Percentiles rank a stretch among this genome's conserved stretches.
phyloP scores from a whole-genome alignment of 2,113 vertebrate genomes.

The Procapra przewalskii region DNA sequence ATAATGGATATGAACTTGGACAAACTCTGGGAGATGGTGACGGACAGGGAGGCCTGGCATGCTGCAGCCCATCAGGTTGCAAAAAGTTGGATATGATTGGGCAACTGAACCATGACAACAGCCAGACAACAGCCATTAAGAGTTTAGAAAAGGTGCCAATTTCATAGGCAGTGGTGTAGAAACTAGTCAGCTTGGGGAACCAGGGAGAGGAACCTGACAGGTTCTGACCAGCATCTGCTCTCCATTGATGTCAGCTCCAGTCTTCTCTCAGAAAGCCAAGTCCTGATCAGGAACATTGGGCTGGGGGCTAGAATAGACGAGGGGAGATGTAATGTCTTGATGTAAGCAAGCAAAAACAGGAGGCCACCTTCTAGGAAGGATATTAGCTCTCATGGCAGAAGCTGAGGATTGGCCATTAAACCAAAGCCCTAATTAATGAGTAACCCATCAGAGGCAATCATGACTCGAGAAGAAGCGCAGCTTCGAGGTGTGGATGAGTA shows the following conservation, averaged over 20 bases:
- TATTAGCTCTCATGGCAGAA: not conserved
- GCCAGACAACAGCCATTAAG: not conserved
- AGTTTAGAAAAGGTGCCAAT: not conserved
- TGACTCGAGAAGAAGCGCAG: not conserved
- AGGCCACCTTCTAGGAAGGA: not conserved
- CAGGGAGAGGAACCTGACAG: not conserved
- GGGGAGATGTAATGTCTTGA: not conserved
- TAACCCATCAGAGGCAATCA: too few species aligned
- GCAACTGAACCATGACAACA: accelerated
- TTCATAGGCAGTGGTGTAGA: not conserved
- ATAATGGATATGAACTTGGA: not conserved
- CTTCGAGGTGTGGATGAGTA: not conserved
- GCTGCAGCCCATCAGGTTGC: not conserved
- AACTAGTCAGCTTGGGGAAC: not conserved
- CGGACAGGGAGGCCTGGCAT: not conserved
- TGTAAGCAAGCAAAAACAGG: not conserved
- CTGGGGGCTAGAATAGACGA: not conserved
- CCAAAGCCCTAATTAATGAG: not conserved
- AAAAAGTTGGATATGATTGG: accelerated
- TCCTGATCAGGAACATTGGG: not conserved
- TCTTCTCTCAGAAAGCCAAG: not conserved
- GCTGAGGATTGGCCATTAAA: not conserved
- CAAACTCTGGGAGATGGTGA: not conserved
- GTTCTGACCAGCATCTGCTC: not conserved
- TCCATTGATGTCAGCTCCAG: not conserved